A percentile compares a stretch with the other conserved stretches of the same genome.
phyloP scores from a whole-genome alignment of 2,113 vertebrate genomes.

The human (Homo sapiens) region GRCh38 chr12:96350501-96351000 shows the following conservation, averaged over 20 bases:
- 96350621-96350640: neutral
- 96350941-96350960: neutral
- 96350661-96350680: neutral
- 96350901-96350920: neutral
- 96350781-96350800: neutral
- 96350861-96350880: neutral
- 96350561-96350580: neutral
- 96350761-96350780: neutral
- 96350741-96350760: neutral
- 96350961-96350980: neutral
- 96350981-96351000: neutral
- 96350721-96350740: neutral
- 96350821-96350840: neutral
- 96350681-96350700: neutral
- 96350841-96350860: neutral
- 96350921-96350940: neutral
- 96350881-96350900: neutral
- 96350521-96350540: neutral
- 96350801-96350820: slow-evolving; percentile 25
- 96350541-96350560: neutral
- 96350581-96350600: neutral
- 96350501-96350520: neutral
- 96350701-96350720: neutral
- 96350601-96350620: neutral
- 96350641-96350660: neutral